These are phyloP conservation scores for Mongoloraphidia duomilia DNA, from an alignment of 2,888 invertebrate species.

Conservation along the genomic window DNA sequence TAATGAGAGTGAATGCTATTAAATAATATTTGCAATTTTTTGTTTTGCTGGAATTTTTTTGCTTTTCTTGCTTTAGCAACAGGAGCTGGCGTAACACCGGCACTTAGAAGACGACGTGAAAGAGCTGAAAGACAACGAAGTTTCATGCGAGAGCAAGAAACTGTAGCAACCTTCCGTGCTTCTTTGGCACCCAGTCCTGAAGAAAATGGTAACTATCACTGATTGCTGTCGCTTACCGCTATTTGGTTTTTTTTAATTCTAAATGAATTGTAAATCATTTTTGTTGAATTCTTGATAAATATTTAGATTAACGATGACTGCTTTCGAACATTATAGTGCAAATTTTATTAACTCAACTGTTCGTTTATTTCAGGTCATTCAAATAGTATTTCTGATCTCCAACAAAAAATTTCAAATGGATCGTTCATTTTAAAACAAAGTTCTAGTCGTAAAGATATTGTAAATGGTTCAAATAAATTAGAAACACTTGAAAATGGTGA, in stretches of 20 bases:
- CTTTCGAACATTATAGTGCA: too few species aligned
- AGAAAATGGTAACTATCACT: conserved; percentile 13
- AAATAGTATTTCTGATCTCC: conserved; percentile 40
- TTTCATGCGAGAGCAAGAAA: conserved; percentile 68
- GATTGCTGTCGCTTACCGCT: neutral
- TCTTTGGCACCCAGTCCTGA: conserved; percentile 28
- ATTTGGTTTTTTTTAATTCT: too few species aligned
- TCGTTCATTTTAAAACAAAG: conserved; percentile 32
- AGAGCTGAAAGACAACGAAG: conserved; percentile 73
- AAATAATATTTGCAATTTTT: conserved; percentile 4
- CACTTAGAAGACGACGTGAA: conserved; percentile 63
- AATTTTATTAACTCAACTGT: too few species aligned
- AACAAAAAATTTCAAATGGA: conserved; percentile 45
- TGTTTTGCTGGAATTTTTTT: conserved; percentile 3
- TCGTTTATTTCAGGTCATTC: conserved; percentile 34
- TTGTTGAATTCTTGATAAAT: too few species aligned
- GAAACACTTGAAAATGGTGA: conserved; percentile 38
- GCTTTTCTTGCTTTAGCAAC: conserved; percentile 25
- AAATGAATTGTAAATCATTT: too few species aligned
- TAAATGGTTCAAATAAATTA: conserved; percentile 23
- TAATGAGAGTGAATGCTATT: conserved; percentile 3
- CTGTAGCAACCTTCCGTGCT: conserved; percentile 35
- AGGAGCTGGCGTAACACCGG: conserved; percentile 67
- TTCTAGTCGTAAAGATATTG: conserved; percentile 27
- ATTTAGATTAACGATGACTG: too few species aligned